Percentiles rank a stretch among this genome's conserved stretches.
Conservation (phyloP, 2,888 invertebrate species). For the Tenodera sinensis region DNA sequence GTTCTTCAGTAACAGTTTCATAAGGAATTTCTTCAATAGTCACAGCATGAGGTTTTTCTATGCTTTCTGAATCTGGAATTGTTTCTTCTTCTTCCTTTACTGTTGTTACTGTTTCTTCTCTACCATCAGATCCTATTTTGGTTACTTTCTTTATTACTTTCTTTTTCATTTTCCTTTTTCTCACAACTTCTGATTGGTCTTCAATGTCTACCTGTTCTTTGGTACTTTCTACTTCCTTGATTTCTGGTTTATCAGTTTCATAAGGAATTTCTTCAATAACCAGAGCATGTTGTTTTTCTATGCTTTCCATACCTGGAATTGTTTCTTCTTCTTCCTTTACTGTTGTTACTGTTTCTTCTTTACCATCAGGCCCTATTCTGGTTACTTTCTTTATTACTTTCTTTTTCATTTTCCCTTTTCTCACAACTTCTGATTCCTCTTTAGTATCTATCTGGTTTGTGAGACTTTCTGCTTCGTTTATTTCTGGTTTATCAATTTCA, state of each 20-base stretch:
- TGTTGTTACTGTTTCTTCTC: conserved; percentile 13
- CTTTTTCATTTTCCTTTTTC: conserved; percentile 4
- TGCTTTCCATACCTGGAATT: background rate
- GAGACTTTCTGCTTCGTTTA: too few species aligned
- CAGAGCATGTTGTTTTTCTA: background rate
- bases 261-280: background rate
- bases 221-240: too few species aligned
- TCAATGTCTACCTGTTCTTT: background rate
- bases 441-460: background rate
- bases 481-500: background rate
- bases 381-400: conserved; percentile 22
- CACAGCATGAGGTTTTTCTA: background rate
- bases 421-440: background rate
- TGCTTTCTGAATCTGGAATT: background rate
- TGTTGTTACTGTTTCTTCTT: conserved; percentile 8
- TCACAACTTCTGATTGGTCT: background rate
- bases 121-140: background rate
- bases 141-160: conserved; percentile 22
- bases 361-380: background rate
- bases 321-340: background rate
- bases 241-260: background rate
- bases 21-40: background rate
- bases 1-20: background rate
- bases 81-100: conserved; percentile 6
- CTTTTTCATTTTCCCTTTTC: conserved; percentile 7